Evolutionary conservation across 2,888 invertebrate genomes (phyloP).

Genomic region (Phaonia tiefii): DNA sequence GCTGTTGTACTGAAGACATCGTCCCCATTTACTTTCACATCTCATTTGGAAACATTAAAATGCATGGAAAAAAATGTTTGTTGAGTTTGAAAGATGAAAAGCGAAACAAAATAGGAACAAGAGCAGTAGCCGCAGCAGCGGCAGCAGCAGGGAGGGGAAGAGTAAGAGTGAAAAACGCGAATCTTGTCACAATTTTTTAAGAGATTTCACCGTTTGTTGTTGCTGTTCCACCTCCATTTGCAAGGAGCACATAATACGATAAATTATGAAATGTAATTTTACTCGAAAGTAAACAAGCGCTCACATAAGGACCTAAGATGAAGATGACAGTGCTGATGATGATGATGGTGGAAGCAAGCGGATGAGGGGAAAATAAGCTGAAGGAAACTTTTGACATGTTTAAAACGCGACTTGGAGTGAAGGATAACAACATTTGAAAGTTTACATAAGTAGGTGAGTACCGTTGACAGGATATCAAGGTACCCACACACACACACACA

Average conservation of each 20-base stretch:
- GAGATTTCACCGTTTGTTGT: background rate
- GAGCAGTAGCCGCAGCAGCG: background rate
- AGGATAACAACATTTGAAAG: slow-evolving; percentile 44
- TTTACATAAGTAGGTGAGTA: slow-evolving; percentile 47
- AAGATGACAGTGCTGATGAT: background rate
- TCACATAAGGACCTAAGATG: slow-evolving; percentile 25
- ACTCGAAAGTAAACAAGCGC: slow-evolving; percentile 47
- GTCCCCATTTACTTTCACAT: slow-evolving; percentile 32
- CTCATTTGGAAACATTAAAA: slow-evolving; percentile 26
- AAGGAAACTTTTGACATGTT: slow-evolving; percentile 56
- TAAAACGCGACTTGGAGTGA: slow-evolving; percentile 41
- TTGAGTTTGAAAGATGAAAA: background rate
- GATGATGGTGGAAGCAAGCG: background rate
- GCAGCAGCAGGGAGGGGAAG: background rate
- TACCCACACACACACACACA: background rate
- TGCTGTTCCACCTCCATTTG: slow-evolving; percentile 6
- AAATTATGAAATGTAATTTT: slow-evolving; percentile 59
- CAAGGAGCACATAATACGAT: slow-evolving; percentile 50
- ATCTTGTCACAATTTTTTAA: slow-evolving; percentile 38
- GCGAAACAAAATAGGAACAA: too few relatives aligned
- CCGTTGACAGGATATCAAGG: slow-evolving; percentile 43
- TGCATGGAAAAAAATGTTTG: slow-evolving; percentile 24
- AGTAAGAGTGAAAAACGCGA: background rate
- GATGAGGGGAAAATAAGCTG: background rate
- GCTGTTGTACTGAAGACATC: slow-evolving; percentile 11